Conservation (phyloP, 2,113 vertebrate species). For the Megalops atlanticus region DNA sequence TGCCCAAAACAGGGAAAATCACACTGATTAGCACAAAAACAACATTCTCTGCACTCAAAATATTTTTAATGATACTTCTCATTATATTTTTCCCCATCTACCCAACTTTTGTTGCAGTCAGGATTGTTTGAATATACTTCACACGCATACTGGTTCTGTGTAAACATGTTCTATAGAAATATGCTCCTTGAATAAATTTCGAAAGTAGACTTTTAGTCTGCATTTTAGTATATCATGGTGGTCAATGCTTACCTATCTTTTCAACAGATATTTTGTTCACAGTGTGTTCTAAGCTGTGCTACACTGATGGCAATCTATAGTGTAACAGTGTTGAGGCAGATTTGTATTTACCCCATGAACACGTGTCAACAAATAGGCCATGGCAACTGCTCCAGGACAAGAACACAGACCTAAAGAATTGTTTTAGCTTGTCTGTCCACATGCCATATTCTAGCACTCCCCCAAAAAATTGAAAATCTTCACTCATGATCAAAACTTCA, state of each 20-base stretch:
- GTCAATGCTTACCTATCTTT: not conserved
- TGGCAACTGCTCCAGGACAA: too few relatives aligned
- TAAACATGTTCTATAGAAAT: constrained; percentile 2
- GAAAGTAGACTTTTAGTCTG: not conserved
- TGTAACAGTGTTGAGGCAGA: too few relatives aligned
- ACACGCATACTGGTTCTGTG: too few relatives aligned
- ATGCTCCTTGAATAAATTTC: not conserved
- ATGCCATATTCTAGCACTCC: too few relatives aligned
- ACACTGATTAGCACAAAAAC: constrained; percentile 24
- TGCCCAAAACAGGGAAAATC: constrained; percentile 36
- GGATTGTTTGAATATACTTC: not conserved
- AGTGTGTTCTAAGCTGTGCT: constrained; percentile 18
- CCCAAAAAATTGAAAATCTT: too few relatives aligned
- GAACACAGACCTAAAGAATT: too few relatives aligned
- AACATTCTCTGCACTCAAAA: not conserved
- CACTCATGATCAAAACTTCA: not conserved
- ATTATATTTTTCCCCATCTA: not conserved
- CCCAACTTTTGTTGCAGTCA: too few relatives aligned
- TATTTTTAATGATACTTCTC: not conserved
- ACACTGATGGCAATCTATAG: too few relatives aligned
- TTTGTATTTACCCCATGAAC: too few relatives aligned
- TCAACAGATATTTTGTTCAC: constrained; percentile 1
- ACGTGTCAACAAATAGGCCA: too few relatives aligned
- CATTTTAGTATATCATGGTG: not conserved
- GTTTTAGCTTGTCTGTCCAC: too few relatives aligned